phyloP scores from a whole-genome alignment of 2,797 vertebrate genomes.

The Poeciliopsis paucimaculata region DNA sequence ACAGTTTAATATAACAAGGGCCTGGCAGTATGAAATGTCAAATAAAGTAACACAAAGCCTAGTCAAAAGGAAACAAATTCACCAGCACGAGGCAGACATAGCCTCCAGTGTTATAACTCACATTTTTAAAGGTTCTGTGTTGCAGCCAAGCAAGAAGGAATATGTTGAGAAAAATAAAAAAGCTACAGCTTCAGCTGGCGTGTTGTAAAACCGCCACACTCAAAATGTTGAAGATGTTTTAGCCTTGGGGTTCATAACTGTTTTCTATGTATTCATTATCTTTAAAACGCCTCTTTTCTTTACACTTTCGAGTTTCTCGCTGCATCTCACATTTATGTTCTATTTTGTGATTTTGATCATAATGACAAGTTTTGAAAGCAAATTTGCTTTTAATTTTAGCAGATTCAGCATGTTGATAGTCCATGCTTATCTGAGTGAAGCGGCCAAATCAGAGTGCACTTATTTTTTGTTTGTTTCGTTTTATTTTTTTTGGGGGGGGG shows the following conservation, averaged over 20 bases:
- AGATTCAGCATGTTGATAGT: neutral
- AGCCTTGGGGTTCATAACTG: neutral
- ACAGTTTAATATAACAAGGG: neutral
- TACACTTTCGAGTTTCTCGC: neutral
- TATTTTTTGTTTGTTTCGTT: neutral
- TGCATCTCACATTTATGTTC: neutral
- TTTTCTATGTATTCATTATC: neutral
- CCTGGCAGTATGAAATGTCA: neutral
- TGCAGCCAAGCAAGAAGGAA: conserved; percentile 3
- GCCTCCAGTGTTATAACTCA: neutral
- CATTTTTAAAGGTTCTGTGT: neutral
- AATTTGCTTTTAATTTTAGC: neutral
- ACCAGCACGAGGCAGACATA: neutral
- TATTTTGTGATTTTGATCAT: neutral
- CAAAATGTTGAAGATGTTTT: neutral
- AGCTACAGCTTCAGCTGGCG: neutral
- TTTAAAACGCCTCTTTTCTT: neutral
- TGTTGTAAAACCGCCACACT: neutral
- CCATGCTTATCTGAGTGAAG: neutral
- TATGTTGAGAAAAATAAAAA: neutral
- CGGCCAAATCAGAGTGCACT: neutral
- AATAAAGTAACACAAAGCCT: neutral
- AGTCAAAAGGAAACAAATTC: conserved; percentile 10
- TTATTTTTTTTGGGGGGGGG: too few species aligned
- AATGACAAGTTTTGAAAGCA: neutral